Base-by-base conservation (phyloP, 2,888 invertebrate species). In the Gasteruption jaculator region DNA sequence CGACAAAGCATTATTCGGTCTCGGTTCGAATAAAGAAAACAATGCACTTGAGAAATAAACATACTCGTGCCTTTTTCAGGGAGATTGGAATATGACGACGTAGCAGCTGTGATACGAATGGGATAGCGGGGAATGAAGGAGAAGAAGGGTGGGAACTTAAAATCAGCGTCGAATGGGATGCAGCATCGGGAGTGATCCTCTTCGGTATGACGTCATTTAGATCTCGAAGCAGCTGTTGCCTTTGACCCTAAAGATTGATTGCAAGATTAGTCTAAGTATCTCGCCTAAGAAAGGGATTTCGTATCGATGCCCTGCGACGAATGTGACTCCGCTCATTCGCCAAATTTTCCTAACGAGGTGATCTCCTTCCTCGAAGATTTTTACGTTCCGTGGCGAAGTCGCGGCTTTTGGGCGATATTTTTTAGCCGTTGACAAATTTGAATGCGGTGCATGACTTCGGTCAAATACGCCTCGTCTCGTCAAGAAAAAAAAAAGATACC, bases 191-290 rank as follows among this genome's bases (percentile, higher is more conserved):
- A 53, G 48, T 60, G 62, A 62, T 63, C 61, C 63, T 53, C 54
- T 53, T 50, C 30, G 42, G 40, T n/a, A n/a, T 50, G 46, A 57
- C 57, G 57, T 57, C 56, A 56, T 31, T 33, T 44, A 47, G 45
- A 39, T 44, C 45, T 48, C 38, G 48, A 53, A 49, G 60, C 64
- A 66, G 62, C 63, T 66, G 64, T 60, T 55, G 60, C 58, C 61
- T 57, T 58, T 60, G 56, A 55, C 57, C 56, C 56, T 52, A 48
- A 61, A 66, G 66, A 66, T 66, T 63, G 64, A 66, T 66, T 59
- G 63, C 61, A 46, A 64, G 66, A 65, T 65, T 65, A 64, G 57
- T 61, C 58, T 50, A 57, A 63, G 58, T 56, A 60, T 56, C 54
- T 42, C 42, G 39, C 38, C 37, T 45, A 32, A 43, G 43, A 58